A percentile compares a stretch with the other conserved stretches of the same genome.
Conservation (phyloP, 1,140 invertebrate genomes). For the Cydia fagiglandana region DNA sequence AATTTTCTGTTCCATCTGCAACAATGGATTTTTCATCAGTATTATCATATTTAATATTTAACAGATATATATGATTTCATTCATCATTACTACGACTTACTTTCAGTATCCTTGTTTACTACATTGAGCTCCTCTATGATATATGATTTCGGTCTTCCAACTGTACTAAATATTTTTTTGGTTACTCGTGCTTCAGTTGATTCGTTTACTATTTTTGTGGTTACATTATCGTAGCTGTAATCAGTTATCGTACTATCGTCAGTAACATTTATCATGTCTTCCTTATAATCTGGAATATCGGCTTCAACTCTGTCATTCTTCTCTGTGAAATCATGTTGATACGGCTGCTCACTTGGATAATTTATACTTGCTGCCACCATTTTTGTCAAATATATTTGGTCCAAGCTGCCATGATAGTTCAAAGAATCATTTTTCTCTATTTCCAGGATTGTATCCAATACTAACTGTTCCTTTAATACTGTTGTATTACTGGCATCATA, state of each 20-base stretch:
- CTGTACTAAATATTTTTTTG: constrained; percentile 43
- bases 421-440: constrained; percentile 56
- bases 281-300: constrained; percentile 32
- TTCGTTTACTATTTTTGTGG: constrained; percentile 33
- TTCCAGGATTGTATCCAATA: constrained; percentile 58
- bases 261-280: background rate
- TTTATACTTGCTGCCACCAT: constrained; percentile 55
- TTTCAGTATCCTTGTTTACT: constrained; percentile 36
- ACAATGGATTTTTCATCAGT: constrained; percentile 39
- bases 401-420: constrained; percentile 55
- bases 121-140: constrained; percentile 58
- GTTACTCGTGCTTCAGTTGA: constrained; percentile 26
- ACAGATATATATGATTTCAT: constrained; percentile 37
- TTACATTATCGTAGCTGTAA: constrained; percentile 30
- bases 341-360: constrained; percentile 36
- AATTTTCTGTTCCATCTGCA: constrained; percentile 53
- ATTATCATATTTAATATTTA: background rate
- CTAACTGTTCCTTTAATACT: constrained; percentile 51
- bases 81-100: constrained; percentile 46
- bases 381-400: constrained; percentile 64
- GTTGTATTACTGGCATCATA: background rate
- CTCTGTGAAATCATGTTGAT: constrained; percentile 44
- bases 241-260: constrained; percentile 17
- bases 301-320: constrained; percentile 47
- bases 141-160: constrained; percentile 62